Evolutionary conservation across 92 coral and sea anemone species (phyloP).

Genomic region (Actinernus sp.): DNA sequence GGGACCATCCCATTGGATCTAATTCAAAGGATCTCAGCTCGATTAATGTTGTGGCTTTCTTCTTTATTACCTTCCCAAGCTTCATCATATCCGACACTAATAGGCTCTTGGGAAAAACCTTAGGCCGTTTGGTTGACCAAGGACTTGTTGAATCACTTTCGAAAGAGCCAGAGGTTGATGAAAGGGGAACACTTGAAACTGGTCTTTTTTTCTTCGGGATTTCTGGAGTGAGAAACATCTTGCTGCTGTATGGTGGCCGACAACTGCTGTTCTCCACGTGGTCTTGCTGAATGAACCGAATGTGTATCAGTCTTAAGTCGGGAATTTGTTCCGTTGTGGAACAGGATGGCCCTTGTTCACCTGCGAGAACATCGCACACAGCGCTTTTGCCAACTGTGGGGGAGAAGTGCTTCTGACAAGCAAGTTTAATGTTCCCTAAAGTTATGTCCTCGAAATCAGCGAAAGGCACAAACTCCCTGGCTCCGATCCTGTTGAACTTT

Average conservation of each 20-base stretch:
- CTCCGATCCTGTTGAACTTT: conserved; percentile 14
- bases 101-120: conserved; percentile 45
- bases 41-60: conserved; percentile 39
- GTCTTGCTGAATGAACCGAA: conserved; percentile 27
- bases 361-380: conserved; percentile 49
- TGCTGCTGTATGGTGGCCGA: too few species aligned
- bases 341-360: conserved; percentile 52
- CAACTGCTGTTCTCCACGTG: not conserved
- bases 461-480: conserved; percentile 47
- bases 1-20: conserved; percentile 57
- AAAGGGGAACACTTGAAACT: not conserved
- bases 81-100: conserved; percentile 52
- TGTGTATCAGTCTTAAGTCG: conserved; percentile 43
- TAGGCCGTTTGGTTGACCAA: too few species aligned
- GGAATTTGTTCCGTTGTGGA: conserved; percentile 34
- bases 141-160: too few species aligned
- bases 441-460: conserved; percentile 16
- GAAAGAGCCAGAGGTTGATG: not conserved
- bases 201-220: conserved; percentile 28
- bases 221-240: conserved; percentile 4
- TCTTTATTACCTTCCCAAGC: conserved; percentile 57
- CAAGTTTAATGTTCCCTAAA: not conserved
- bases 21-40: conserved; percentile 55
- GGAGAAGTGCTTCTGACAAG: not conserved
- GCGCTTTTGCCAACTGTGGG: not conserved